phyloP scores from a whole-genome alignment of 2,888 invertebrate species.

The Acanthococcus lagerstroemiae region DNA sequence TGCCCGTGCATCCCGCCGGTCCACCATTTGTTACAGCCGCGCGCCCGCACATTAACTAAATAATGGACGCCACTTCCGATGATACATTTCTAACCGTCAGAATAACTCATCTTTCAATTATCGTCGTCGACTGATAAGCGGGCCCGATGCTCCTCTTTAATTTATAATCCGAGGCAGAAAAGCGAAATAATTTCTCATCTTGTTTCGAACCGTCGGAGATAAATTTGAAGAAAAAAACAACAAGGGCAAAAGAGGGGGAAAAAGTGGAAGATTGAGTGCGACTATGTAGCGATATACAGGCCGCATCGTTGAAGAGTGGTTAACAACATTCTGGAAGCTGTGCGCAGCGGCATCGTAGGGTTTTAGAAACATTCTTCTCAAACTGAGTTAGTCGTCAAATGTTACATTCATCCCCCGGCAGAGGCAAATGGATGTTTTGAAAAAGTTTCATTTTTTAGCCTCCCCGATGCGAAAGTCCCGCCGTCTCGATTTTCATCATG shows the following conservation, averaged over 20 bases:
- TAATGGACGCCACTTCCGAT: constrained; percentile 18
- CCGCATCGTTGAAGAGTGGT: too few species aligned
- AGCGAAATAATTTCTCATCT: constrained; percentile 11
- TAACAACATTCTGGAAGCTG: too few species aligned
- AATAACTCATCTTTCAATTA: constrained; percentile 28
- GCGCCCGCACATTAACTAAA: constrained; percentile 10
- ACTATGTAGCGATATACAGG: too few species aligned
- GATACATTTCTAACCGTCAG: constrained; percentile 16
- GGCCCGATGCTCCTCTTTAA: not conserved
- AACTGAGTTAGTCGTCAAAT: too few species aligned
- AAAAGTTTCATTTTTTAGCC: too few species aligned
- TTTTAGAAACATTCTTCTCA: too few species aligned
- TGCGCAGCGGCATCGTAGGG: too few species aligned
- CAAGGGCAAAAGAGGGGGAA: not conserved
- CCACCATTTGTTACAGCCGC: constrained; percentile 6
- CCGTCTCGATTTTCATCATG: too few species aligned
- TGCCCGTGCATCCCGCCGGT: not conserved
- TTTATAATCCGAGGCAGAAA: constrained; percentile 8
- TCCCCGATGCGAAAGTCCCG: too few species aligned
- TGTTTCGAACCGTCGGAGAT: not conserved
- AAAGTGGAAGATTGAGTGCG: too few species aligned
- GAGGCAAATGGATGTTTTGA: too few species aligned
- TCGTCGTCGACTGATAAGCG: constrained; percentile 8
- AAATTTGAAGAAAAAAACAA: not conserved
- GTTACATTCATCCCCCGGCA: too few species aligned